phyloP scores from a whole-genome alignment of 2,797 vertebrate genomes.

The Zalophus californianus region DNA sequence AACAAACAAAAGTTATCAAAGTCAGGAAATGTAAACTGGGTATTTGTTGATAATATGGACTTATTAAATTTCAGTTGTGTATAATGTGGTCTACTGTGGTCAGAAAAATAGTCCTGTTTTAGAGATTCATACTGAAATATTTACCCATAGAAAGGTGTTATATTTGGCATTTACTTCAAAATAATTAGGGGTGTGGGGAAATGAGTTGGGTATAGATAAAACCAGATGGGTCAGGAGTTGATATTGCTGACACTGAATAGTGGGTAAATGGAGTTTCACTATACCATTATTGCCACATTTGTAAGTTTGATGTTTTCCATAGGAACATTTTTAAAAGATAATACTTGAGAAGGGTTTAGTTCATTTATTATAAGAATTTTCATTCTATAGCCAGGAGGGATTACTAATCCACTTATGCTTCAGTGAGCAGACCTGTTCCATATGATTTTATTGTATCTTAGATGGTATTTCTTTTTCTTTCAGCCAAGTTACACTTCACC shows the following conservation, averaged over 20 bases:
- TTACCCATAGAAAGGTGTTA: neutral
- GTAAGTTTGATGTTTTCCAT: conserved; percentile 14
- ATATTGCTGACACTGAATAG: neutral
- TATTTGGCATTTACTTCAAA: neutral
- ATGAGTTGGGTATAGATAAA: neutral
- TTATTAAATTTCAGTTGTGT: neutral
- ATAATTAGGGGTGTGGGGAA: neutral
- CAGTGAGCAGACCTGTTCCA: conserved; percentile 25
- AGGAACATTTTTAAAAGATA: neutral
- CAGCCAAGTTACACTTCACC: neutral
- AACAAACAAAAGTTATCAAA: neutral
- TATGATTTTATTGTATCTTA: conserved; percentile 13
- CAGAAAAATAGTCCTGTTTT: neutral
- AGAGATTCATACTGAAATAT: neutral
- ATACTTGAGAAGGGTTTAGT: neutral
- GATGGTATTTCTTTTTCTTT: neutral
- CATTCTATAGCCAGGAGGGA: conserved; percentile 10
- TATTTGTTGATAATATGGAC: neutral
- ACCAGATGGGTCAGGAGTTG: neutral
- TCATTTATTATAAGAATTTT: conserved; percentile 48
- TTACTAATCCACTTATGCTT: conserved; percentile 38
- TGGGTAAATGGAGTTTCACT: neutral
- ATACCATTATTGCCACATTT: neutral
- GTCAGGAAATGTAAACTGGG: neutral
- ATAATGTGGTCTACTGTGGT: neutral